A percentile compares a stretch with the other conserved stretches of the same genome.
Conservation (phyloP, 2,888 invertebrate species). For the Polyommatus icarus region DNA sequence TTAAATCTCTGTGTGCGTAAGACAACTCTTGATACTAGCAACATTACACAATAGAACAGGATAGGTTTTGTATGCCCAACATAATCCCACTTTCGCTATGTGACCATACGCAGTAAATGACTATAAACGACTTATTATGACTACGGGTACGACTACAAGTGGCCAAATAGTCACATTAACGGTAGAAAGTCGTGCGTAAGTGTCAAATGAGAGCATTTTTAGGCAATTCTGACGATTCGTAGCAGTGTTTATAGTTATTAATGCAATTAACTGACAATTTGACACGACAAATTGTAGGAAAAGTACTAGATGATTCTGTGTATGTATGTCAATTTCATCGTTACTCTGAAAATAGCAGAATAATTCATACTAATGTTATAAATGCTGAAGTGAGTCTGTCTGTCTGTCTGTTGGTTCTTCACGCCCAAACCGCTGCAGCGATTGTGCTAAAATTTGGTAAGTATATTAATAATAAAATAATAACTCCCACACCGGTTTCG, state of each 20-base stretch:
- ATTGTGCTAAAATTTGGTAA: too few relatives aligned
- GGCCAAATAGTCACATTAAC: neutral
- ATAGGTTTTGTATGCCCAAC: slow-evolving; percentile 17
- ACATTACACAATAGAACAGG: neutral
- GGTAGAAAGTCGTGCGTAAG: slow-evolving; percentile 10
- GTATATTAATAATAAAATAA: too few relatives aligned
- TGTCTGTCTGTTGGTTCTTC: too few relatives aligned
- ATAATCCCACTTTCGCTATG: slow-evolving; percentile 9
- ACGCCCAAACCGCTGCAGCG: too few relatives aligned
- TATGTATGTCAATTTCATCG: neutral
- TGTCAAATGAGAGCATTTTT: neutral
- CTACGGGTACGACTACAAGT: neutral
- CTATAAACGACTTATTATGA: slow-evolving; percentile 11
- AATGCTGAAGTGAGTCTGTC: too few relatives aligned
- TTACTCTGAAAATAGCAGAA: too few relatives aligned
- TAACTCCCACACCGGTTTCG: too few relatives aligned
- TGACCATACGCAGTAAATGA: neutral
- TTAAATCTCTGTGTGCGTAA: neutral
- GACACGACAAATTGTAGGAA: neutral
- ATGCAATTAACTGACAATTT: neutral
- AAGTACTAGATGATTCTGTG: neutral
- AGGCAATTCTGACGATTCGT: neutral
- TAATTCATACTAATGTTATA: too few relatives aligned
- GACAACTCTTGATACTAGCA: neutral
- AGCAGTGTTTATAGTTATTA: neutral